Evolutionary conservation across 2,888 invertebrate genomes (phyloP), one percentile per base, ranked within the genome.

Genomic region (Leptopilina syphax): DNA sequence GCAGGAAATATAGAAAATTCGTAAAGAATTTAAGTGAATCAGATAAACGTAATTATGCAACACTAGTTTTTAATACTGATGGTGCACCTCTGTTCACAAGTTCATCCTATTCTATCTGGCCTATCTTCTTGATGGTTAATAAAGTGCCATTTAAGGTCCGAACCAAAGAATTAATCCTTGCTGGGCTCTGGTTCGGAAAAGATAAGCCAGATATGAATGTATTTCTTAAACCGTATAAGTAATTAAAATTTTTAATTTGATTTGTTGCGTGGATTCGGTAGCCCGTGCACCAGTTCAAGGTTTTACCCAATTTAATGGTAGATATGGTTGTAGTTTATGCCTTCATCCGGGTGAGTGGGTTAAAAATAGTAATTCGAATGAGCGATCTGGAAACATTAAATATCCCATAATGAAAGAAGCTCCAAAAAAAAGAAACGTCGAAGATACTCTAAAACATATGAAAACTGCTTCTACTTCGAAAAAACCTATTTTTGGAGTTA

Each of bases 261-360:
- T 63, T 9, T 63, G 63, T 24, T 63, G 18, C 9, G 63, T 63
- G 18, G 63, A 63, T 63, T 63, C 24, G 24, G 63, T 63, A 18
- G 63, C 63, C 9, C 63, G 63, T 63, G 63, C 63, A 63, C 63
- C 63, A 63, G 24, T 63, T 6, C 63, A 63, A 63, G 63, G 63
- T 24, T 63, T 63, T 24, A 4, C 9, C 7, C 63, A 63, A 63
- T 63, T 24, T 24, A 63, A 63, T 24, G 63, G 63, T 24, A 24
- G 18, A 24, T 63, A 63, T 63, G 63, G 63, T 63, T 63, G 63
- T 8, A 8, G 63, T 10, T 10, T 50, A 50, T 50, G 50, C 10
- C 50, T 50, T 3, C 12, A 50, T 2, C 50, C 50, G 50, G 50
- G 50, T 12, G 12, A 50, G 50, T 50, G 50, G 50, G 12, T 50